These are phyloP conservation scores for Sesia apiformis DNA, from an alignment of 2,888 invertebrate genomes.

Conservation along the genomic window DNA sequence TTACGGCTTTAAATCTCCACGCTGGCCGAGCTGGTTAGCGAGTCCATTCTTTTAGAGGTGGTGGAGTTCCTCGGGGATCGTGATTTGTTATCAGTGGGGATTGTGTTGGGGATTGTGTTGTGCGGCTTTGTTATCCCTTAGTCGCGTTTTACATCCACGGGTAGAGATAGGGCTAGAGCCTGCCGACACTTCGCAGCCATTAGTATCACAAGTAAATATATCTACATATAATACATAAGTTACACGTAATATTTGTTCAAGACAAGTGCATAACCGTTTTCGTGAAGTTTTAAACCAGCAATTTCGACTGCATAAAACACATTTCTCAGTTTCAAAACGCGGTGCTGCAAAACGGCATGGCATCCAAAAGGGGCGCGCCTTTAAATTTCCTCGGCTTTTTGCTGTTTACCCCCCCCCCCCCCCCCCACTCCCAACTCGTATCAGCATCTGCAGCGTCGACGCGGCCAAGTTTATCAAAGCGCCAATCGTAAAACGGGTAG, in stretches of 20 bases:
- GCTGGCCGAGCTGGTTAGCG: too few species aligned
- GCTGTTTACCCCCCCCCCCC: neutral
- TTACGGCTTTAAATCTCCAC: too few species aligned
- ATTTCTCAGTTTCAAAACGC: neutral
- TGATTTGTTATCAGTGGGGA: too few species aligned
- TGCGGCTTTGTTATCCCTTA: too few species aligned
- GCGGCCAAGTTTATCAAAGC: conserved; percentile 7
- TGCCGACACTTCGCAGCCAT: neutral
- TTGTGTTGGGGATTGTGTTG: too few species aligned
- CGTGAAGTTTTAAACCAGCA: neutral
- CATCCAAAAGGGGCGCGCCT: neutral
- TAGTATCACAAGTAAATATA: neutral
- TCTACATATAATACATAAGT: neutral
- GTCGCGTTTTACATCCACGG: too few species aligned
- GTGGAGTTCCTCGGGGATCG: too few species aligned
- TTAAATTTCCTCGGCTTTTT: neutral
- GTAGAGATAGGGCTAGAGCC: too few species aligned
- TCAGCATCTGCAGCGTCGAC: conserved; percentile 1
- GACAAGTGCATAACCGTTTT: neutral
- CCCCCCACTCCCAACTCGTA: neutral
- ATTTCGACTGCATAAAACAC: neutral
- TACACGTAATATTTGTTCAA: neutral
- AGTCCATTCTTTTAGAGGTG: too few species aligned
- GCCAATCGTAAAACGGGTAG: conserved; percentile 6
- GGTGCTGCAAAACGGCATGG: neutral